Evolutionary conservation across 2,113 vertebrate genomes (phyloP).

Genomic region (Struthidea cinerea): DNA sequence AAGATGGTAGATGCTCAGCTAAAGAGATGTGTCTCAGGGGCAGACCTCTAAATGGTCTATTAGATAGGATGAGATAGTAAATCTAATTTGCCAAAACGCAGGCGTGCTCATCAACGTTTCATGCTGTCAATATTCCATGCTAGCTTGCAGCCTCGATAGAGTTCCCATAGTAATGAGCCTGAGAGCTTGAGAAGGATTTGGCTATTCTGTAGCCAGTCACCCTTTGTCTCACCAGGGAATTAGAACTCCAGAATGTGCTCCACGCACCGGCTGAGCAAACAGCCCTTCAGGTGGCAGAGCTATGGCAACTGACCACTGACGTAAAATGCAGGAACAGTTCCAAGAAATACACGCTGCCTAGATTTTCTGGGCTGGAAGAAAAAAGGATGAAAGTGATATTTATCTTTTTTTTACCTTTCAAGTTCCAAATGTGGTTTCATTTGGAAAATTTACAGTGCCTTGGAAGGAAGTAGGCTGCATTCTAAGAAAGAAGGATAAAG

Average conservation of each 20-base stretch:
- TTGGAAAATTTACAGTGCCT: neutral
- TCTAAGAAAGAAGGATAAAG: neutral
- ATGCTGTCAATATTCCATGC: neutral
- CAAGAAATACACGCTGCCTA: neutral
- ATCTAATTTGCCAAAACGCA: conserved; percentile 30
- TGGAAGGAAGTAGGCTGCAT: neutral
- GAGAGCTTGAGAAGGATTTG: neutral
- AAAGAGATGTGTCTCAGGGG: conserved; percentile 9
- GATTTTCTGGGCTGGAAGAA: neutral
- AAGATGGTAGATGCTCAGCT: neutral
- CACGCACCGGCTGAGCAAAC: neutral
- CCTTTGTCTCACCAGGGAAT: neutral
- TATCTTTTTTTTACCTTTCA: neutral
- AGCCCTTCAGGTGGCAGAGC: neutral
- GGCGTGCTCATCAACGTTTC: neutral
- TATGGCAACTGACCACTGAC: neutral
- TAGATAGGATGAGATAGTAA: conserved; percentile 28
- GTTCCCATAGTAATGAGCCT: neutral
- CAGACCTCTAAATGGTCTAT: conserved; percentile 32
- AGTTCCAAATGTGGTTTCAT: neutral
- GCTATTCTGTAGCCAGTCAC: neutral
- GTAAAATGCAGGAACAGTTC: neutral
- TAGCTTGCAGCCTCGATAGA: neutral
- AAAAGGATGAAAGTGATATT: neutral
- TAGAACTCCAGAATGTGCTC: neutral